These are phyloP conservation scores for Spea hammondii DNA, from an alignment of 2,797 vertebrate genomes.

Conservation along the genomic window DNA sequence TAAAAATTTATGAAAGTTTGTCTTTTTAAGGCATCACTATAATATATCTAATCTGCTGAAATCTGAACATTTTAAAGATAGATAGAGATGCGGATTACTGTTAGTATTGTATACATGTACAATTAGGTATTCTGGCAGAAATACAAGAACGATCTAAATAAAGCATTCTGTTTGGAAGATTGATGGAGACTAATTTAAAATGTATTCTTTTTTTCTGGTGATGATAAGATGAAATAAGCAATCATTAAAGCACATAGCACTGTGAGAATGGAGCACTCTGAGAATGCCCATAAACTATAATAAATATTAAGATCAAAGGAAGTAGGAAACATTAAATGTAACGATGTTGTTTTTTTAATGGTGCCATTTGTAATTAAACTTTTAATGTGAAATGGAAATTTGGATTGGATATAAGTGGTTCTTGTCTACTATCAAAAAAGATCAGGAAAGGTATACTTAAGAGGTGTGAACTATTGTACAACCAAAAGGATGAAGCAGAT, in stretches of 20 bases:
- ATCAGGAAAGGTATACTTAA: too few relatives aligned
- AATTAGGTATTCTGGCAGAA: conserved; percentile 22
- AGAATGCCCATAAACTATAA: background rate
- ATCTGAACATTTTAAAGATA: background rate
- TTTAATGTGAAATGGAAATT: too few relatives aligned
- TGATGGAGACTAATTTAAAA: conserved; percentile 11
- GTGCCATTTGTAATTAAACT: too few relatives aligned
- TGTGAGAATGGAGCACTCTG: background rate
- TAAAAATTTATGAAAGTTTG: background rate
- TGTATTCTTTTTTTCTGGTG: conserved; percentile 12
- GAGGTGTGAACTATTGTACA: too few relatives aligned
- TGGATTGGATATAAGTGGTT: too few relatives aligned
- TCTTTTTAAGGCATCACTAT: too few relatives aligned
- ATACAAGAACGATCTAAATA: conserved; percentile 14
- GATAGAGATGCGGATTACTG: background rate
- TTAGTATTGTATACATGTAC: background rate
- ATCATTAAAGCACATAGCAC: background rate
- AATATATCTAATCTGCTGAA: too few relatives aligned
- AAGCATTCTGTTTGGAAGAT: conserved; percentile 14
- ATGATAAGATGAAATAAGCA: background rate
- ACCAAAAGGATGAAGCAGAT: too few relatives aligned
- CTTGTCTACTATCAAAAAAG: too few relatives aligned
- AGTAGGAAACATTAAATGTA: background rate
- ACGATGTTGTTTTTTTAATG: too few relatives aligned
- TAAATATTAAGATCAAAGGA: background rate